phyloP scores from a whole-genome alignment of 2,113 vertebrate species.

The Myrmecobius fasciatus region DNA sequence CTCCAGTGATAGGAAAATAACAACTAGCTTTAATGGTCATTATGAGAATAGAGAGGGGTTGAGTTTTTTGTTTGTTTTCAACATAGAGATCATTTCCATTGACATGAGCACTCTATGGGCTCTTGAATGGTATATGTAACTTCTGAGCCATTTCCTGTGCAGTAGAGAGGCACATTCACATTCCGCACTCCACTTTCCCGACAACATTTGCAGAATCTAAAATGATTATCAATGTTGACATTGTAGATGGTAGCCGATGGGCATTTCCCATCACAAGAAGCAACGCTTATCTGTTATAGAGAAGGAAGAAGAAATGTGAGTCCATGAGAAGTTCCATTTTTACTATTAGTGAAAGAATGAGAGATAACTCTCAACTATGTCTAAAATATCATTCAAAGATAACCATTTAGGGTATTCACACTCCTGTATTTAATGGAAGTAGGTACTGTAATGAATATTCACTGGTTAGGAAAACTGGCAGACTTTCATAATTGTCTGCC shows the following conservation, averaged over 20 bases:
- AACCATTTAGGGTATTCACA: background rate
- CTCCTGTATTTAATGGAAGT: background rate
- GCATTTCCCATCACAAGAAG: constrained; percentile 97
- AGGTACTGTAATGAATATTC: background rate
- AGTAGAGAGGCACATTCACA: constrained; percentile 91
- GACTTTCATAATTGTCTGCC: background rate
- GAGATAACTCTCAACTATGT: background rate
- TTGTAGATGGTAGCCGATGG: constrained; percentile 99
- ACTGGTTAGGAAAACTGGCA: background rate
- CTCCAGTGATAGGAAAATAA: constrained; percentile 39
- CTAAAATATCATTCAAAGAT: background rate
- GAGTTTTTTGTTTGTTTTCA: background rate
- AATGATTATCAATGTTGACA: constrained; percentile 97
- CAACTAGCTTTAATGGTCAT: constrained; percentile 22
- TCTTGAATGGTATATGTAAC: constrained; percentile 94
- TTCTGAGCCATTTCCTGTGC: constrained; percentile 93
- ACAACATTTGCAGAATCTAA: constrained; percentile 98
- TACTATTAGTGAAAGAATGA: background rate
- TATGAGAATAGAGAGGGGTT: background rate
- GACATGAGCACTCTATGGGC: constrained; percentile 95
- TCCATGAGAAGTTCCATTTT: constrained; percentile 8
- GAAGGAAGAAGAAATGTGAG: constrained; percentile 42
- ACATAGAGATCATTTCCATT: constrained; percentile 91
- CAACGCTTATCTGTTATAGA: constrained; percentile 89
- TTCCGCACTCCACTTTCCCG: constrained; percentile 92